Percentiles rank a stretch among this genome's conserved stretches.
Evolutionary conservation across 2,797 vertebrate genomes (phyloP).

Genomic region (Eleutherodactylus coqui): DNA sequence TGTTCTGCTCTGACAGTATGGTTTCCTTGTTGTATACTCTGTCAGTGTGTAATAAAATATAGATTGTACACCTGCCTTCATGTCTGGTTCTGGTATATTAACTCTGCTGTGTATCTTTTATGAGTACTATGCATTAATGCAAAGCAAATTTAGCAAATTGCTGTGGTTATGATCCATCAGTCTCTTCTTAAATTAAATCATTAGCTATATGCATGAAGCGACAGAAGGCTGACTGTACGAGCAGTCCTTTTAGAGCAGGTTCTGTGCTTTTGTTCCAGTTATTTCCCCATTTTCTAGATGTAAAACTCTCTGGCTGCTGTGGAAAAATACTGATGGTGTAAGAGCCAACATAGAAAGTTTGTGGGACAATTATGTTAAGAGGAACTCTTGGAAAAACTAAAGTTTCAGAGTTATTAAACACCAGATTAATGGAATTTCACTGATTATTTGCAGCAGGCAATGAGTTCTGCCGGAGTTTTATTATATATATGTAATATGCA

Average conservation of each 20-base stretch:
- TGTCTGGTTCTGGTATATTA: not conserved
- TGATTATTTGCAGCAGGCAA: not conserved
- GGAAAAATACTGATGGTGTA: too few relatives aligned
- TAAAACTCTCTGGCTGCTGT: too few relatives aligned
- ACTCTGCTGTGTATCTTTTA: not conserved
- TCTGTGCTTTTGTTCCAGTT: too few relatives aligned
- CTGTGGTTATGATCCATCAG: not conserved
- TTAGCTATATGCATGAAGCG: not conserved
- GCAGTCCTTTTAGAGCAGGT: not conserved
- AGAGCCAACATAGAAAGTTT: too few relatives aligned
- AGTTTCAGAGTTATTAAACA: too few relatives aligned
- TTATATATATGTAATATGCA: not conserved
- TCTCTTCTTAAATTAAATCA: not conserved
- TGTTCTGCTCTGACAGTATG: not conserved
- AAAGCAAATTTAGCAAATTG: constrained; percentile 20
- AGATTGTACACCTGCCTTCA: constrained; percentile 14
- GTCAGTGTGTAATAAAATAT: constrained; percentile 23
- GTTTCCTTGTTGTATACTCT: not conserved
- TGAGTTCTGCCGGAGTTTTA: not conserved
- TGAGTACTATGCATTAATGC: not conserved
- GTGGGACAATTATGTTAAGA: too few relatives aligned
- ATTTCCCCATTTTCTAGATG: too few relatives aligned
- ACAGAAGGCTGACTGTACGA: not conserved
- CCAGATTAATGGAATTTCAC: too few relatives aligned
- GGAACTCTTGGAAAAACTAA: too few relatives aligned